Conservation (phyloP, 2,113 vertebrate genomes). For the Uria aalge region DNA sequence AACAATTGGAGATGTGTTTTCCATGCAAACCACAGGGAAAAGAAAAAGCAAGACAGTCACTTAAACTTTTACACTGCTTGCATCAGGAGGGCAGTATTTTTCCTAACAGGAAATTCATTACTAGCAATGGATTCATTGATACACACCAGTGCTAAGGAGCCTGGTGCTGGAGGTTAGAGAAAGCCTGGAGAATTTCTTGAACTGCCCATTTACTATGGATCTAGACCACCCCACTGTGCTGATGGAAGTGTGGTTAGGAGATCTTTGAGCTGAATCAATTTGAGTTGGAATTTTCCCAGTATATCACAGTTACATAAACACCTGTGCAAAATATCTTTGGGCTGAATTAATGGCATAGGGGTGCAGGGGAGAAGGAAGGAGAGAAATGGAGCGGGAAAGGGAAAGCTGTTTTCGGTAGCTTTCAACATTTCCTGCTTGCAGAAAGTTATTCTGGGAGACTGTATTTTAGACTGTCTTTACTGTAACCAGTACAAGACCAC, state of each 20-base stretch:
- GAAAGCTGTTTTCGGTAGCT: slow-evolving; percentile 3
- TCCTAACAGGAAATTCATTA: neutral
- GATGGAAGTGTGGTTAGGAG: slow-evolving; percentile 21
- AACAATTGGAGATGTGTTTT: slow-evolving; percentile 7
- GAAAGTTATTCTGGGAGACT: neutral
- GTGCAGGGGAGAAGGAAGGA: neutral
- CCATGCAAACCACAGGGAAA: neutral
- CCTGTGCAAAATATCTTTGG: slow-evolving; percentile 42
- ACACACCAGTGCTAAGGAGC: neutral
- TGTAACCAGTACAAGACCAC: neutral
- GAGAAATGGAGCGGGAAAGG: neutral
- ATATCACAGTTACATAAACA: slow-evolving; percentile 52
- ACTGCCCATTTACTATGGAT: neutral
- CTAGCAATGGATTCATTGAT: slow-evolving; percentile 1
- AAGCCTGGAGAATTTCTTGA: slow-evolving; percentile 1
- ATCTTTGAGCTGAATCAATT: slow-evolving; percentile 20
- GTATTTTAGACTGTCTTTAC: neutral
- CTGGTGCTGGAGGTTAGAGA: neutral
- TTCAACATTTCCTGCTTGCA: neutral
- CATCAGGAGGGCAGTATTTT: neutral
- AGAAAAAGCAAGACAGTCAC: neutral
- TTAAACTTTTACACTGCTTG: neutral
- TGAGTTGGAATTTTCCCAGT: slow-evolving; percentile 50
- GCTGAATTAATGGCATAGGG: slow-evolving; percentile 21
- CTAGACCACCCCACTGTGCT: neutral